These are phyloP conservation scores for Protonibea diacanthus DNA, from an alignment of 2,797 vertebrate genomes.

Conservation along the genomic window DNA sequence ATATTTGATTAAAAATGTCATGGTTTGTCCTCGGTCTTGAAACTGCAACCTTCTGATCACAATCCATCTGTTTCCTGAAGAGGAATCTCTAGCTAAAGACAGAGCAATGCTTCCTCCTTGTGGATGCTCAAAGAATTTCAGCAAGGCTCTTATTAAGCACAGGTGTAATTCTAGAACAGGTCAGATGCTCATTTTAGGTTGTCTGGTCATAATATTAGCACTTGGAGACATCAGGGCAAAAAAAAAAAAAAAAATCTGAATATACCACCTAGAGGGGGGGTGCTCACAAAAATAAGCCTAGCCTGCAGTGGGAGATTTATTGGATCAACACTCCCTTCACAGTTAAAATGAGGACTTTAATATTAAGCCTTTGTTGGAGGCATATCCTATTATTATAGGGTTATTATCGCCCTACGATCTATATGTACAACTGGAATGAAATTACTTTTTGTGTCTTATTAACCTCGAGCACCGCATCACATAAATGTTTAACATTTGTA, in stretches of 20 bases:
- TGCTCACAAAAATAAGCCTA: background rate
- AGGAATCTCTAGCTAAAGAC: background rate
- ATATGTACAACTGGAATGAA: background rate
- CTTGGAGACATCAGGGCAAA: background rate
- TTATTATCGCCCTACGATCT: background rate
- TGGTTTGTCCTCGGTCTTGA: background rate
- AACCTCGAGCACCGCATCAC: background rate
- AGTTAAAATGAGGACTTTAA: background rate
- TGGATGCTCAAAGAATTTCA: slow-evolving; percentile 53
- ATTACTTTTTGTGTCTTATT: background rate
- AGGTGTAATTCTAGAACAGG: background rate
- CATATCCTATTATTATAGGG: background rate
- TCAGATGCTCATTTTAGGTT: background rate
- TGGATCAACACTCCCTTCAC: background rate
- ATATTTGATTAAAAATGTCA: background rate
- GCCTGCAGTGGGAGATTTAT: background rate
- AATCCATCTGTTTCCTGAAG: background rate
- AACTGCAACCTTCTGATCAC: background rate
- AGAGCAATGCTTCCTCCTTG: slow-evolving; percentile 47
- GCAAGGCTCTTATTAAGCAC: background rate
- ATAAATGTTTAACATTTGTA: background rate
- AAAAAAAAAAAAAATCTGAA: background rate
- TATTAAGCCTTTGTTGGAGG: background rate
- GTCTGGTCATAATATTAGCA: background rate
- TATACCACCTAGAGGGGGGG: too few relatives aligned